Evolutionary conservation across 2,797 vertebrate species (phyloP).

Genomic region (Sitta carolinensis): DNA sequence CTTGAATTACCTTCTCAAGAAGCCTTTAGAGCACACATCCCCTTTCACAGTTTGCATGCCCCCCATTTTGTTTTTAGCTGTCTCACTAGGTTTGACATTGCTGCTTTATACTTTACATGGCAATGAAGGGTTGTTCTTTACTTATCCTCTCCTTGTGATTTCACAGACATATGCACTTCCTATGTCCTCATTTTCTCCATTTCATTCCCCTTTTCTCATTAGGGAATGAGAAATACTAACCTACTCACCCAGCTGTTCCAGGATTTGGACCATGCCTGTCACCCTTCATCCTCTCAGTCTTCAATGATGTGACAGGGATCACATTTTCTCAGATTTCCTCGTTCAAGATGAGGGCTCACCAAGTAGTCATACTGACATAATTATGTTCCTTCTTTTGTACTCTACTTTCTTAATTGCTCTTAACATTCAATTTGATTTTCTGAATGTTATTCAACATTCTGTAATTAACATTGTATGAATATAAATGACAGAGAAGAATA

Average conservation of each 20-base stretch:
- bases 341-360: neutral
- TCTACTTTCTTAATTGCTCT: neutral
- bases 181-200: neutral
- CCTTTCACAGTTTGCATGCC: neutral
- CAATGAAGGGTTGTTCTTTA: neutral
- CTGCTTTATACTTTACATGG: neutral
- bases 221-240: neutral
- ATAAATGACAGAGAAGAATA: conserved; percentile 3
- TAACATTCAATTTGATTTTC: neutral
- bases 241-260: neutral
- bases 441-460: neutral
- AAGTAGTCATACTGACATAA: neutral
- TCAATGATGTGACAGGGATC: neutral
- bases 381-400: neutral
- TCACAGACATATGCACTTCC: neutral
- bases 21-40: neutral
- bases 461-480: neutral
- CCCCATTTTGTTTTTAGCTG: neutral
- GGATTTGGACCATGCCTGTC: neutral
- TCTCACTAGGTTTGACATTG: neutral
- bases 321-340: neutral
- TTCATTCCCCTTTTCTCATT: neutral
- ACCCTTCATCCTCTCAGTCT: neutral
- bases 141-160: neutral
- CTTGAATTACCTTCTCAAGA: neutral